These are phyloP conservation scores for Chydorus sphaericus DNA, from an alignment of 2,888 invertebrate genomes.

Conservation along the genomic window DNA sequence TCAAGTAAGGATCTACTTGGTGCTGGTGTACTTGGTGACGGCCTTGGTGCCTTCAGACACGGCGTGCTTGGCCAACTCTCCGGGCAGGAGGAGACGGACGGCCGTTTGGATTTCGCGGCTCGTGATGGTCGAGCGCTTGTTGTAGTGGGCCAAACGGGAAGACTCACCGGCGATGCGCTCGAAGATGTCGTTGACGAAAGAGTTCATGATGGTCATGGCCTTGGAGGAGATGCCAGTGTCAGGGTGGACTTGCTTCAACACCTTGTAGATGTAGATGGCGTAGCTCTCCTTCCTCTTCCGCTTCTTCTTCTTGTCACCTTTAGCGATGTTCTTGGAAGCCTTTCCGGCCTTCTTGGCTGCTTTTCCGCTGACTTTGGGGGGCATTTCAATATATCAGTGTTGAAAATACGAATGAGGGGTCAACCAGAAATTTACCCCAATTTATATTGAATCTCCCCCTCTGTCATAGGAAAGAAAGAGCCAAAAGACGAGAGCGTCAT, in stretches of 20 bases:
- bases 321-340: neutral
- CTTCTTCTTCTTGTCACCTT: slow-evolving; percentile 13
- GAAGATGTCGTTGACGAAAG: slow-evolving; percentile 57
- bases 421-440: too few relatives aligned
- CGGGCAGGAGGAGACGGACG: slow-evolving; percentile 33
- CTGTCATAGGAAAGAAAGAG: too few relatives aligned
- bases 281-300: slow-evolving; percentile 26
- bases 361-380: slow-evolving; percentile 12
- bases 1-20: slow-evolving; percentile 17
- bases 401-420: too few relatives aligned
- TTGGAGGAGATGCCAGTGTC: slow-evolving; percentile 51
- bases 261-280: slow-evolving; percentile 39
- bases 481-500: too few relatives aligned
- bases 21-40: slow-evolving; percentile 33
- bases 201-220: slow-evolving; percentile 58
- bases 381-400: too few relatives aligned
- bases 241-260: slow-evolving; percentile 43
- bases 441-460: too few relatives aligned
- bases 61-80: slow-evolving; percentile 37
- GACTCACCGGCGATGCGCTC: slow-evolving; percentile 54
- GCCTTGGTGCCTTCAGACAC: slow-evolving; percentile 34
- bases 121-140: slow-evolving; percentile 28
- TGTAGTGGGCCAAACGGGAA: slow-evolving; percentile 43
- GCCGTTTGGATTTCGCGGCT: slow-evolving; percentile 33
- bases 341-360: slow-evolving; percentile 5